Evolutionary conservation across 2,888 invertebrate species (phyloP).

Genomic region (Amorpha juglandis): DNA sequence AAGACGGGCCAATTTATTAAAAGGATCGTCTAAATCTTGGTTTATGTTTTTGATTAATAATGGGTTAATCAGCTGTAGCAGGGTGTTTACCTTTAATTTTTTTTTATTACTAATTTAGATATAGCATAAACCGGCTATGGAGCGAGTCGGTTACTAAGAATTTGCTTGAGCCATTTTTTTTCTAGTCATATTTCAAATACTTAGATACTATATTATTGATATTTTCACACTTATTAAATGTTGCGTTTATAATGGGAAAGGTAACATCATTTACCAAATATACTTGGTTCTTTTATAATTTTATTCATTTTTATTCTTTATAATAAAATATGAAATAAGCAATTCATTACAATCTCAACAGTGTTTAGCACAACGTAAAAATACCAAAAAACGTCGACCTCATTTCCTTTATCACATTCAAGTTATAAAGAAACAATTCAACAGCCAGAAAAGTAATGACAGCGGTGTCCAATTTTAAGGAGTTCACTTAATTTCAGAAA

Average conservation of each 20-base stretch:
- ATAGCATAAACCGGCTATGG: no score
- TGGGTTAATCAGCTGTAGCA: not conserved
- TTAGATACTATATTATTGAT: no score
- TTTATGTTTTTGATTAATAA: not conserved
- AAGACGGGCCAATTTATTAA: not conserved
- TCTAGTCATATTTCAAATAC: no score
- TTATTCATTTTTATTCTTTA: not conserved
- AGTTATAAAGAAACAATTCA: not conserved
- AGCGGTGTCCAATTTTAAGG: not conserved
- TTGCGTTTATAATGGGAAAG: not conserved
- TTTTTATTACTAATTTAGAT: no score
- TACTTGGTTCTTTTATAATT: no score
- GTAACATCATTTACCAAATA: not conserved
- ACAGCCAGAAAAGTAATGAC: conserved; percentile 15
- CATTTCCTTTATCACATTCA: not conserved
- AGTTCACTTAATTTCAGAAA: conserved; percentile 24
- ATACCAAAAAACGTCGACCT: not conserved
- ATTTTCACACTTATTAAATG: no score
- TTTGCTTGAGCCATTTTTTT: no score
- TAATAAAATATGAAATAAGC: not conserved
- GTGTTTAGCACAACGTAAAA: not conserved
- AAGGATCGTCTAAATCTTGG: not conserved
- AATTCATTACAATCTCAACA: not conserved
- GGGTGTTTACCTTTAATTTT: not conserved
- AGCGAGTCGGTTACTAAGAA: no score